phyloP scores from a whole-genome alignment of 2,113 vertebrate genomes.

The Myiopsitta monachus region DNA sequence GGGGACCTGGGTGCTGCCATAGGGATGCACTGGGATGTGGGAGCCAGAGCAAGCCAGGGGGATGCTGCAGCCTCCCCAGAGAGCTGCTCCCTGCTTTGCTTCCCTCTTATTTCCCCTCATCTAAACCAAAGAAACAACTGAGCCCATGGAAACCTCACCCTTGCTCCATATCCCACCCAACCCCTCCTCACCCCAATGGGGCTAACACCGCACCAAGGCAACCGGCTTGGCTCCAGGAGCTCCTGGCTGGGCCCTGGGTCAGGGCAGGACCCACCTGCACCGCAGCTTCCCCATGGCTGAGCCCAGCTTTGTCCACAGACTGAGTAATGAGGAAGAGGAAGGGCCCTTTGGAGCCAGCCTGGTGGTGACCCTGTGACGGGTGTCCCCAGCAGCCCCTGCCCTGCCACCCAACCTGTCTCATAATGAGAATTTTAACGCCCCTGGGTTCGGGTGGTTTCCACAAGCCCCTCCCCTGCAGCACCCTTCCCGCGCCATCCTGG shows the following conservation, averaged over 20 bases:
- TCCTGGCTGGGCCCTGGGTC: neutral
- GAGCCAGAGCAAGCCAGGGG: neutral
- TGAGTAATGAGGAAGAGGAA: neutral
- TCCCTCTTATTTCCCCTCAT: neutral
- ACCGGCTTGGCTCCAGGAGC: neutral
- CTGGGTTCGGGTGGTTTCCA: neutral
- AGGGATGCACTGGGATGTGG: neutral
- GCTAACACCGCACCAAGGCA: neutral
- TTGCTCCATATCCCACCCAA: neutral
- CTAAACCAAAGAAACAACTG: constrained; percentile 37
- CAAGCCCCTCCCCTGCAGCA: neutral
- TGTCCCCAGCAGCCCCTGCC: neutral
- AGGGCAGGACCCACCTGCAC: neutral
- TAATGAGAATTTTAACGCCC: neutral
- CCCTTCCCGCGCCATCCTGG: neutral
- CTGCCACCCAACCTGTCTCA: neutral
- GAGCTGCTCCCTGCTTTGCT: neutral
- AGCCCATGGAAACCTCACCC: neutral
- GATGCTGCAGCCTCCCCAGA: neutral
- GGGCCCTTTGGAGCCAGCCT: neutral
- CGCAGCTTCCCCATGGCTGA: accelerated
- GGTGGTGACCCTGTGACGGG: neutral
- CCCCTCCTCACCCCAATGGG: accelerated
- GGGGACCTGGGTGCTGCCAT: neutral
- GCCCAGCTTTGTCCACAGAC: neutral